These are phyloP conservation scores for Protaetia brevitarsis DNA, from an alignment of 1,140 invertebrate species.

Conservation along the genomic window DNA sequence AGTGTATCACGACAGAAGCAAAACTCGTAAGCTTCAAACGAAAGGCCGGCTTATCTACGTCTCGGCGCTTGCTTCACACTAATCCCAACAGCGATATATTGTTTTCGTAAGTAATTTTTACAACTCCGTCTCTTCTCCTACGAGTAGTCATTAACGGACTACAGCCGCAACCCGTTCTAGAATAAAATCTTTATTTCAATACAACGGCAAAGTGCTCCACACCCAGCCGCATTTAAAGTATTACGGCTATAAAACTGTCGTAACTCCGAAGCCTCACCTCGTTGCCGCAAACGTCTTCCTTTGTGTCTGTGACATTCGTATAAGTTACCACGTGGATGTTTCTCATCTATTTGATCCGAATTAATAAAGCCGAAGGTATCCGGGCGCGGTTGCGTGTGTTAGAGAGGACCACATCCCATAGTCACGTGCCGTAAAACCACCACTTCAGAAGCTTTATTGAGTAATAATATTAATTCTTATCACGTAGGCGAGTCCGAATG, in stretches of 20 bases:
- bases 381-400: too few relatives aligned
- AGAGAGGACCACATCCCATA: too few relatives aligned
- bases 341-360: too few relatives aligned
- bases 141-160: not conserved
- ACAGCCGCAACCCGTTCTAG: not conserved
- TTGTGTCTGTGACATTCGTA: too few relatives aligned
- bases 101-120: slow-evolving; percentile 7
- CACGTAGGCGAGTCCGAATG: too few relatives aligned
- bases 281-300: too few relatives aligned
- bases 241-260: slow-evolving; percentile 2
- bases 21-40: not conserved
- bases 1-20: not conserved
- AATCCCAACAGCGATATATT: not conserved
- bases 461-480: too few relatives aligned
- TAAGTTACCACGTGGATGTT: too few relatives aligned
- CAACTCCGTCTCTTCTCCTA: not conserved
- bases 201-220: not conserved
- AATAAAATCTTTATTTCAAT: not conserved
- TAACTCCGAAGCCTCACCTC: not conserved
- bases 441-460: too few relatives aligned
- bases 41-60: not conserved
- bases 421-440: too few relatives aligned
- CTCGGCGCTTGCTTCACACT: not conserved
- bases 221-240: not conserved
- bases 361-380: too few relatives aligned